Percentiles rank a stretch among this genome's conserved stretches.
These are phyloP conservation scores for Acheta domesticus DNA, from an alignment of 2,888 invertebrate genomes.

Conservation along the genomic window DNA sequence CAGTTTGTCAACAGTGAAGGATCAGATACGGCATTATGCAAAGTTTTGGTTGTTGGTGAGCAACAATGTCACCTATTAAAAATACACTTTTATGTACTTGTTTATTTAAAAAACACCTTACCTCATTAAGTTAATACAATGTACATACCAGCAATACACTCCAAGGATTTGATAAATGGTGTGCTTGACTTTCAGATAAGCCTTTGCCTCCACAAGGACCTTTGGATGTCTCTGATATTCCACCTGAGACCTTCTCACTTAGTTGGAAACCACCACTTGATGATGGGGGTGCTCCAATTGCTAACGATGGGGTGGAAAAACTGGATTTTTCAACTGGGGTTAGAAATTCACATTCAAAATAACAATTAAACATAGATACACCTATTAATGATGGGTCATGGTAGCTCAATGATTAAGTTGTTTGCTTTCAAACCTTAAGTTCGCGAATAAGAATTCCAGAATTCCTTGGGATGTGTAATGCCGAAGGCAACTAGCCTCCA, in stretches of 20 bases:
- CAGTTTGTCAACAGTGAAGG: constrained; percentile 87
- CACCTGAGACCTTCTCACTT: constrained; percentile 90
- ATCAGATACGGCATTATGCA: constrained; percentile 86
- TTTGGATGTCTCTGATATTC: constrained; percentile 83
- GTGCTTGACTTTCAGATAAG: constrained; percentile 56
- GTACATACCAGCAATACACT: too few species aligned
- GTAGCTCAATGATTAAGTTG: not conserved
- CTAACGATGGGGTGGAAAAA: constrained; percentile 95
- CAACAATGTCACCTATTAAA: not conserved
- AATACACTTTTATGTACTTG: too few species aligned
- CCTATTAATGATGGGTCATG: too few species aligned
- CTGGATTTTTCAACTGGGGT: constrained; percentile 76
- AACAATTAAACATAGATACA: not conserved
- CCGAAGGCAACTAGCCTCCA: too few species aligned
- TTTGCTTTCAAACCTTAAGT: too few species aligned
- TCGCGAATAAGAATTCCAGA: not conserved
- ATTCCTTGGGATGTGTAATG: not conserved
- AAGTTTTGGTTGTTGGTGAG: constrained; percentile 65
- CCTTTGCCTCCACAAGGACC: constrained; percentile 91
- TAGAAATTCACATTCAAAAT: constrained; percentile 44
- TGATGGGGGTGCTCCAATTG: constrained; percentile 93
- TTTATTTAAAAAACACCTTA: too few species aligned
- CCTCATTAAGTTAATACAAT: too few species aligned
- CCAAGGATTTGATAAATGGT: too few species aligned
- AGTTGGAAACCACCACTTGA: constrained; percentile 93